Percentiles rank a stretch among this genome's conserved stretches.
phyloP scores from a whole-genome alignment of 64 coral and sea anemone genomes.

The Stylophora pistillata region DNA sequence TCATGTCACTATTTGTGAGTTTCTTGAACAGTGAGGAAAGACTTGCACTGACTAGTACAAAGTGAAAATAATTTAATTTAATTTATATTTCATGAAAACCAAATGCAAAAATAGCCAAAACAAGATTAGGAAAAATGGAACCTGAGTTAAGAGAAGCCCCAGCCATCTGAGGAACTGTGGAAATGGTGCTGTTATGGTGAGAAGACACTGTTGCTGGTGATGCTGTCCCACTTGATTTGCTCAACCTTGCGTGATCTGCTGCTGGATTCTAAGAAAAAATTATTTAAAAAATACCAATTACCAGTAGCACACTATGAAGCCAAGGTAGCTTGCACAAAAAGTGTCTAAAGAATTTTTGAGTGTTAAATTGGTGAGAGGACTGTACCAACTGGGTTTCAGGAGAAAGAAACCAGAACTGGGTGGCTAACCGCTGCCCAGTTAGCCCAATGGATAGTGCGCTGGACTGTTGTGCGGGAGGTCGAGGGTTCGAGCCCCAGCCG shows the following conservation, averaged over 20 bases:
- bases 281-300: neutral
- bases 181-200: conserved; percentile 33
- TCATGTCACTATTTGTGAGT: neutral
- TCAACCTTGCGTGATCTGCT: conserved; percentile 35
- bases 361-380: too few species aligned
- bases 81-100: neutral
- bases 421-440: too few species aligned
- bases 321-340: too few species aligned
- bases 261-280: conserved; percentile 11
- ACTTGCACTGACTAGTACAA: too few species aligned
- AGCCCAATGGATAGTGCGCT: too few species aligned
- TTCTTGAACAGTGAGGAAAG: too few species aligned
- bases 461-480: too few species aligned
- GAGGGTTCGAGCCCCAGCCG: too few species aligned
- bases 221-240: conserved; percentile 45
- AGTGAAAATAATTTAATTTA: too few species aligned
- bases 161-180: conserved; percentile 30
- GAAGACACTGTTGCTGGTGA: conserved; percentile 45
- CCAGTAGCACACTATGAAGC: neutral
- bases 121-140: neutral
- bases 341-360: too few species aligned
- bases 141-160: conserved; percentile 29
- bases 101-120: neutral
- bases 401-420: too few species aligned
- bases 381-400: too few species aligned